phyloP scores from a whole-genome alignment of 2,797 vertebrate species.

The Erpetoichthys calabaricus region DNA sequence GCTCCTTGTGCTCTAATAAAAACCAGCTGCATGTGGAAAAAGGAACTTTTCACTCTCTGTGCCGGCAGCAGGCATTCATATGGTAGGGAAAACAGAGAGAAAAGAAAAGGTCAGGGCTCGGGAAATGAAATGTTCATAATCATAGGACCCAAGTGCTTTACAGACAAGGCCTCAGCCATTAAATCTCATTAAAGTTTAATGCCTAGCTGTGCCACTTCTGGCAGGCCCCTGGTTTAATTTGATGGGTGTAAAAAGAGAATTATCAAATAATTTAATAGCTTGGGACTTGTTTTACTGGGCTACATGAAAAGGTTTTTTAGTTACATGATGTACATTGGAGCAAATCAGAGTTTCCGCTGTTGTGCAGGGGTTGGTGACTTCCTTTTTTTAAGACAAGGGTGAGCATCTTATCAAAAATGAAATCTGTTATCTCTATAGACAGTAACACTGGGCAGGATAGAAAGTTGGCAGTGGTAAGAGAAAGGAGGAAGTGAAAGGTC shows the following conservation, averaged over 20 bases:
- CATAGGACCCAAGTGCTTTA: constrained; percentile 30
- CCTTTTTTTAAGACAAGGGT: too few species aligned
- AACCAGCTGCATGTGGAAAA: constrained; percentile 38
- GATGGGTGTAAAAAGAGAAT: constrained; percentile 50
- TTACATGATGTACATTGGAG: constrained; percentile 25
- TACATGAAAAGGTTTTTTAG: constrained; percentile 17
- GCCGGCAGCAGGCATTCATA: constrained; percentile 3
- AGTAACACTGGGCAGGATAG: too few species aligned
- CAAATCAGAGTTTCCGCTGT: neutral
- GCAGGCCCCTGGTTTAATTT: constrained; percentile 42
- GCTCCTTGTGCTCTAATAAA: constrained; percentile 46
- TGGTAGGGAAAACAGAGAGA: constrained; percentile 16
- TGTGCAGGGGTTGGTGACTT: too few species aligned
- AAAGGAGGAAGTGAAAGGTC: too few species aligned
- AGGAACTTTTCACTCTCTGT: constrained; percentile 1
- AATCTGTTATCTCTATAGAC: too few species aligned
- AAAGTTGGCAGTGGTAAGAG: too few species aligned
- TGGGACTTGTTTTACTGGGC: constrained; percentile 34
- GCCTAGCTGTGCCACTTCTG: constrained; percentile 41
- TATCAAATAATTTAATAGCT: constrained; percentile 39
- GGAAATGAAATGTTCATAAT: constrained; percentile 54
- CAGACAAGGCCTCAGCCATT: constrained; percentile 54
- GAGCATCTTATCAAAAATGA: too few species aligned
- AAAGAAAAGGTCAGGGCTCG: constrained; percentile 35
- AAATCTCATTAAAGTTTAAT: constrained; percentile 61